Evolutionary conservation across 2,888 invertebrate genomes (phyloP), one percentile per base, ranked within the genome.

Genomic region (Hirtodrosophila histrioides): DNA sequence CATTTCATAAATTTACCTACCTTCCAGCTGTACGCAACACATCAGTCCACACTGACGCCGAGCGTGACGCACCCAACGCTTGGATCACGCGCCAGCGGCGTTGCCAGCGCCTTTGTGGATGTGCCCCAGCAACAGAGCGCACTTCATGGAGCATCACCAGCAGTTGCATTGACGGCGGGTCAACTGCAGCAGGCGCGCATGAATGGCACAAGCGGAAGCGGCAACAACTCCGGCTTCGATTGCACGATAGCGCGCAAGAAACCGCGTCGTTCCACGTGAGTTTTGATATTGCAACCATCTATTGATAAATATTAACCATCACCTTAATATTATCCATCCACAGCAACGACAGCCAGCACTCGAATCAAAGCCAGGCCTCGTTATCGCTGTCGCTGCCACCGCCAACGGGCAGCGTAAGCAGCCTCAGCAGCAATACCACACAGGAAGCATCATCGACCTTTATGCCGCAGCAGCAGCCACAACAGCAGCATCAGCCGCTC

Each of bases 251-350:
- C 98, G 0, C 93, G 98, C 62, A 98, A 98, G 91, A 98, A 98
- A 89, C 97, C 98, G 0, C 93, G 98, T 64, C 97, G 98, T 89
- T 98, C 95, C 95, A 92, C 93, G 97, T 97, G 92, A 93, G 95
- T 93, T 62, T 0, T 9, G 33, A 10, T 31, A 6, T 27, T 27
- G 27, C 3, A 27, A 17, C 17, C 6, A 27, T 27, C 3, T 27
- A 0, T 27, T n/a, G n/a, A n/a, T n/a, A n/a, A 27, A 27, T 27
- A 5, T n/a, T n/a, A 27, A 27, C 27, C 27, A 4, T 2, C 4
- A 27, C 27, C 27, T 6, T 27, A 2, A 6, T 3, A 17, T 33
- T 0, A 1, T 31, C 1, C 6, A 27, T 3, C 0, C 0, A 40
- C 17, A 91, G 91, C 8, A 91, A 90, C 56, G 91, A 91, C 44